Conservation (phyloP, 1,140 invertebrate species). For the Diplogasteroides magnus region DNA sequence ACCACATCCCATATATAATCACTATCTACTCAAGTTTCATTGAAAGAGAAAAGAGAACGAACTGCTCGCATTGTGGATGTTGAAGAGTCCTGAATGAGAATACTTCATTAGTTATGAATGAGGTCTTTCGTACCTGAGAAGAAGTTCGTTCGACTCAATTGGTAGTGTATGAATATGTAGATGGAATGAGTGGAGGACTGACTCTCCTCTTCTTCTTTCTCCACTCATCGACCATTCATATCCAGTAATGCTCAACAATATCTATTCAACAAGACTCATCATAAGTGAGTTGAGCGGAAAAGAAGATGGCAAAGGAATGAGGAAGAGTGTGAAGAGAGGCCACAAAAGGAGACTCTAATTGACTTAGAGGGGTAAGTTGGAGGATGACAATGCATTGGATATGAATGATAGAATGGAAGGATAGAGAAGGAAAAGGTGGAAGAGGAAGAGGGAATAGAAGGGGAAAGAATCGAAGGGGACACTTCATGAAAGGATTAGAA, state of each 20-base stretch:
- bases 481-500: constrained; percentile 12
- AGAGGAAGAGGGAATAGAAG: neutral
- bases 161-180: neutral
- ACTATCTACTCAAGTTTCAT: too few species aligned
- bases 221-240: constrained; percentile 5
- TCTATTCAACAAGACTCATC: neutral
- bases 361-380: neutral
- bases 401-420: constrained; percentile 14
- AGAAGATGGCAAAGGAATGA: neutral
- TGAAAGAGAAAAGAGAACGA: too few species aligned
- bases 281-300: neutral
- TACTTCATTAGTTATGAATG: too few species aligned
- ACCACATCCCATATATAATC: too few species aligned
- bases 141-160: neutral
- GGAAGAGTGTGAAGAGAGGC: constrained; percentile 1
- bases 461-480: constrained; percentile 10
- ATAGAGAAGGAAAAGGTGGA: constrained; percentile 1
- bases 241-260: constrained; percentile 8
- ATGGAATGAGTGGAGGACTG: neutral
- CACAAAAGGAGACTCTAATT: neutral
- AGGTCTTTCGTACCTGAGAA: too few species aligned
- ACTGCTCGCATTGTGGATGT: too few species aligned
- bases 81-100: too few species aligned
- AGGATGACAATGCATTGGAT: constrained; percentile 4
- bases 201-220: neutral